These are phyloP conservation scores for Strigamia maritima DNA, from an alignment of 2,888 invertebrate genomes.

Conservation along the genomic window DNA sequence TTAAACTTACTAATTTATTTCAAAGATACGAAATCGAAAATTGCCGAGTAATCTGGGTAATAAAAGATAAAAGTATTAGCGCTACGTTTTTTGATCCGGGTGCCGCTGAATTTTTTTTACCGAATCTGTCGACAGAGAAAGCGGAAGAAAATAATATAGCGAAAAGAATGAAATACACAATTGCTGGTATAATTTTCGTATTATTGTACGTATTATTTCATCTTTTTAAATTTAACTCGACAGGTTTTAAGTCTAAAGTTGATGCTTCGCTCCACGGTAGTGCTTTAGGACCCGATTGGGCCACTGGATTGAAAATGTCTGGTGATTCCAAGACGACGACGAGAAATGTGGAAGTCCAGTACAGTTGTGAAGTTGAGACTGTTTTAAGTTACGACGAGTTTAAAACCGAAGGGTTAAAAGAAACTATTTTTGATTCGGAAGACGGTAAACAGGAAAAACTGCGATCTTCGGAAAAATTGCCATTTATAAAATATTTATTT, in stretches of 20 bases:
- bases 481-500: constrained; percentile 31
- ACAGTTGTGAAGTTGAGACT: background rate
- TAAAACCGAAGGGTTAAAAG: constrained; percentile 44
- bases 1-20: constrained; percentile 13
- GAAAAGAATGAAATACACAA: constrained; percentile 66
- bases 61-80: constrained; percentile 87
- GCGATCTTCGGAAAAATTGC: background rate
- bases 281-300: constrained; percentile 97
- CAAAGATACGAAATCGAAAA: constrained; percentile 71
- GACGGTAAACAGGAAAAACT: background rate
- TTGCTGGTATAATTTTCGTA: constrained; percentile 38
- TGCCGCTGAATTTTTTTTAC: constrained; percentile 86
- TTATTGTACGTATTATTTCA: background rate
- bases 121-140: constrained; percentile 42
- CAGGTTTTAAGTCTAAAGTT: background rate
- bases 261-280: constrained; percentile 61
- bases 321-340: constrained; percentile 49
- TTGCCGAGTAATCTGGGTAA: constrained; percentile 85
- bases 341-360: constrained; percentile 25
- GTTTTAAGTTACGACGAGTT: constrained; percentile 48
- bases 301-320: constrained; percentile 63
- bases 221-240: background rate
- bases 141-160: constrained; percentile 43
- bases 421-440: constrained; percentile 42
- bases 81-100: constrained; percentile 94